A percentile compares a stretch with the other conserved stretches of the same genome.
Conservation (phyloP, 1,140 invertebrate species). For the Cotesia vestalis region DNA sequence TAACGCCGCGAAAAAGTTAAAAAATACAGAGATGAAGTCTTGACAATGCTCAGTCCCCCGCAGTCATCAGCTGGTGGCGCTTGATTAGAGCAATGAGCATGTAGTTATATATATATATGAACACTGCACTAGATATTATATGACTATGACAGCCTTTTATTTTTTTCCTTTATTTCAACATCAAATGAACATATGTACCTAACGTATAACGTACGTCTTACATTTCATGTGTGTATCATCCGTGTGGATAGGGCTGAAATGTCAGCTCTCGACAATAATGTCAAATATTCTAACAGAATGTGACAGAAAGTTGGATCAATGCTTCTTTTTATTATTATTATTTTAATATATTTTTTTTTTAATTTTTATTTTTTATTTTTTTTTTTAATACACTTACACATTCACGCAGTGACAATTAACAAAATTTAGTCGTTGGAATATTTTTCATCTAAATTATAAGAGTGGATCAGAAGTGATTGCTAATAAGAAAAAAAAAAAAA, state of each 20-base stretch:
- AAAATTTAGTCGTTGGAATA: too few species aligned
- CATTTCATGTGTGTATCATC: too few species aligned
- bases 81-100: slow-evolving; percentile 29
- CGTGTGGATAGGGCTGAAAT: neutral
- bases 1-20: slow-evolving; percentile 9
- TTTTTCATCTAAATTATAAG: too few species aligned
- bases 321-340: slow-evolving; percentile 8
- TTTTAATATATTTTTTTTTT: too few species aligned
- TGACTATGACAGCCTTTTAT: neutral
- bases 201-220: too few species aligned
- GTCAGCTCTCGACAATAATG: slow-evolving; percentile 16
- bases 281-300: slow-evolving; percentile 23
- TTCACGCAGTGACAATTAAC: too few species aligned
- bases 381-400: too few species aligned
- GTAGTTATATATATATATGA: neutral
- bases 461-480: too few species aligned
- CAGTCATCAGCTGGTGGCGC: slow-evolving; percentile 26
- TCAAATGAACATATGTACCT: too few species aligned
- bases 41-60: slow-evolving; percentile 25
- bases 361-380: too few species aligned
- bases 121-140: neutral
- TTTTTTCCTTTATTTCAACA: neutral
- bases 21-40: slow-evolving; percentile 24
- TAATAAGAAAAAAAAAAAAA: too few species aligned
- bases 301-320: slow-evolving; percentile 30